A percentile compares a stretch with the other conserved stretches of the same genome.
Conservation (phyloP, 2,888 invertebrate species). For the Harpalus rubripes region DNA sequence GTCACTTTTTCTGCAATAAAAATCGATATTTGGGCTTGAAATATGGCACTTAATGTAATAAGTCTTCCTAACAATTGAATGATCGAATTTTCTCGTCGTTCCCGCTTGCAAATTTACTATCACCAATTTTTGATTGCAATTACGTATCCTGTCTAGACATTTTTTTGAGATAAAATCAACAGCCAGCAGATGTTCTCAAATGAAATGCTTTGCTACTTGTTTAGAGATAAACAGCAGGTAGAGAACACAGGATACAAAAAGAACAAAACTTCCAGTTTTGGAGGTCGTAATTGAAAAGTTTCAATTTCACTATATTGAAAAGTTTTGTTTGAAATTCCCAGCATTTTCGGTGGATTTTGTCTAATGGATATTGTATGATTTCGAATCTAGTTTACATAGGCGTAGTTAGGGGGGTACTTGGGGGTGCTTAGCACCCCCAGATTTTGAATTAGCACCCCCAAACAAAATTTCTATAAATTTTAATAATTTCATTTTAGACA, state of each 20-base stretch:
- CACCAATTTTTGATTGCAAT: conserved; percentile 52
- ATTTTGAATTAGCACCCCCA: no score
- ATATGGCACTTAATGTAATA: not conserved
- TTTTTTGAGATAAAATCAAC: conserved; percentile 50
- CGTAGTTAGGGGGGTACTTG: no score
- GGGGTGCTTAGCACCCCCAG: no score
- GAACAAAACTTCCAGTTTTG: conserved; percentile 32
- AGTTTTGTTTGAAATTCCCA: conserved; percentile 21
- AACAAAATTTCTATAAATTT: no score
- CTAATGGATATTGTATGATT: not conserved
- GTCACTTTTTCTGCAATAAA: not conserved
- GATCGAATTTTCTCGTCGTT: conserved; percentile 19
- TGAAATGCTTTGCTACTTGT: conserved; percentile 46
- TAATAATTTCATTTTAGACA: no score
- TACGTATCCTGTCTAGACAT: conserved; percentile 47
- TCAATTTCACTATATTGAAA: conserved; percentile 55
- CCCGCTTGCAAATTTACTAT: conserved; percentile 30
- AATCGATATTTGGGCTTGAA: not conserved
- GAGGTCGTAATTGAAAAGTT: conserved; percentile 50
- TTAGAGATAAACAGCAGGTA: conserved; percentile 27
- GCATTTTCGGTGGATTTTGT: not conserved
- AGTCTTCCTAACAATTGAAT: not conserved
- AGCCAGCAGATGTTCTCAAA: conserved; percentile 48
- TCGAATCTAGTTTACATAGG: not conserved
- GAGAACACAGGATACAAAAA: conserved; percentile 51